phyloP scores from a whole-genome alignment of 2,888 invertebrate species.

The Girardia tigrina region DNA sequence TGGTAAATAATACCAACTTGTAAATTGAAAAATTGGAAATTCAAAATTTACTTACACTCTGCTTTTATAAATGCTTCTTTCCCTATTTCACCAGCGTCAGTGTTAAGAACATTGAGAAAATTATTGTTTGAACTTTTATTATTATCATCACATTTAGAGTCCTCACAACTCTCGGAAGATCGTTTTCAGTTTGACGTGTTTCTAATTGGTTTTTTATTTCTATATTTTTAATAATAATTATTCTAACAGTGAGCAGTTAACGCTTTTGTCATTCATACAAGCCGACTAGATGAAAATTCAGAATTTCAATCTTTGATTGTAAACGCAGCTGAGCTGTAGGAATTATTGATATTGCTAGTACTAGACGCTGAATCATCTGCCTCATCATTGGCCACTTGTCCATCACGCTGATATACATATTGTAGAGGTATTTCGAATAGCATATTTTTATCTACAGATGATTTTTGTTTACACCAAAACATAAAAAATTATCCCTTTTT shows the following conservation, averaged over 20 bases:
- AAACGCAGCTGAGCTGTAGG: neutral
- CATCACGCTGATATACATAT: neutral
- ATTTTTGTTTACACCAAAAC: neutral
- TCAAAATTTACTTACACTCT: no score
- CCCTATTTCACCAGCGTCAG: no score
- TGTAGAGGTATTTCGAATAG: neutral
- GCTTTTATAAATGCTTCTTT: no score
- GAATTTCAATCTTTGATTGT: constrained; percentile 4
- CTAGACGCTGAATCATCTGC: neutral
- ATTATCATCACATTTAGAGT: no score
- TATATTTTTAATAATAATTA: no score
- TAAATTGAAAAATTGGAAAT: no score
- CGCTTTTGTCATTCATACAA: neutral
- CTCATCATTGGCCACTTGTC: neutral
- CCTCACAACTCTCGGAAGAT: no score
- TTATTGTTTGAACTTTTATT: no score
- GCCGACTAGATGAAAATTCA: neutral
- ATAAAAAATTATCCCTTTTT: neutral
- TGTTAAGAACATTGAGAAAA: no score
- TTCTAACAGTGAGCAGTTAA: neutral
- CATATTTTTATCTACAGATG: neutral
- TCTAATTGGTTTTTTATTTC: no score
- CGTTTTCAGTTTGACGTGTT: no score
- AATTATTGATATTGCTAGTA: neutral
- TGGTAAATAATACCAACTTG: no score